These are phyloP conservation scores for Elysia crispata DNA, from an alignment of 2,888 invertebrate genomes.

Conservation along the genomic window DNA sequence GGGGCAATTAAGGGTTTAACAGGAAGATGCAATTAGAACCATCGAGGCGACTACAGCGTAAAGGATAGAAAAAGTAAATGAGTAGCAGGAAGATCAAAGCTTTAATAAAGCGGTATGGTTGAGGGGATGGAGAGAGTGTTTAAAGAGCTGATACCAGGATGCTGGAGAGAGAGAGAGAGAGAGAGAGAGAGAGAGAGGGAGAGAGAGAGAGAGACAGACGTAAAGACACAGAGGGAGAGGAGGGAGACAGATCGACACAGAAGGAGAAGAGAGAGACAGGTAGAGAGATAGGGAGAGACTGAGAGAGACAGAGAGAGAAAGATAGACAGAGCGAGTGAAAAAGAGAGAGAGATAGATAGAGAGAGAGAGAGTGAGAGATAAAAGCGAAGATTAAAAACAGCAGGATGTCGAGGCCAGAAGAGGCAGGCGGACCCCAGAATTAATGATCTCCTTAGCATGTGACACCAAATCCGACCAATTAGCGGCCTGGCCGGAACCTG, in stretches of 20 bases:
- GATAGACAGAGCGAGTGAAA: background rate
- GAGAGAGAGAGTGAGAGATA: constrained; percentile 21
- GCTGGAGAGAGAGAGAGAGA: constrained; percentile 9
- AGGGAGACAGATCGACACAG: background rate
- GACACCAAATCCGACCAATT: background rate
- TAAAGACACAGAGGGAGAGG: background rate
- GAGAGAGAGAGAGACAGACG: background rate
- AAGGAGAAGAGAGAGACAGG: background rate
- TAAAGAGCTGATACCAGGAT: too few species aligned
- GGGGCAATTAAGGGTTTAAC: too few species aligned
- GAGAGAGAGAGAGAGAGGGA: constrained; percentile 15
- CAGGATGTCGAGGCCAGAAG: background rate
- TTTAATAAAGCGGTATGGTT: too few species aligned
- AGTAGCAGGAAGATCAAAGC: too few species aligned
- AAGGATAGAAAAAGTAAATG: too few species aligned
- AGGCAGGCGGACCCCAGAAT: background rate
- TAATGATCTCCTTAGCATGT: background rate
- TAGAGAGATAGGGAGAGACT: background rate
- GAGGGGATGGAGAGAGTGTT: too few species aligned
- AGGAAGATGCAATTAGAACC: too few species aligned
- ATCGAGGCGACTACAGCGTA: too few species aligned
- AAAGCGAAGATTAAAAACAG: constrained; percentile 10
- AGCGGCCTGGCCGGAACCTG: background rate
- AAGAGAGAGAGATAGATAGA: constrained; percentile 16
- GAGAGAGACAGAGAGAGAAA: constrained; percentile 1